Evolutionary conservation across 1,140 invertebrate species (phyloP).

Genomic region (Pachypsylla venusta): DNA sequence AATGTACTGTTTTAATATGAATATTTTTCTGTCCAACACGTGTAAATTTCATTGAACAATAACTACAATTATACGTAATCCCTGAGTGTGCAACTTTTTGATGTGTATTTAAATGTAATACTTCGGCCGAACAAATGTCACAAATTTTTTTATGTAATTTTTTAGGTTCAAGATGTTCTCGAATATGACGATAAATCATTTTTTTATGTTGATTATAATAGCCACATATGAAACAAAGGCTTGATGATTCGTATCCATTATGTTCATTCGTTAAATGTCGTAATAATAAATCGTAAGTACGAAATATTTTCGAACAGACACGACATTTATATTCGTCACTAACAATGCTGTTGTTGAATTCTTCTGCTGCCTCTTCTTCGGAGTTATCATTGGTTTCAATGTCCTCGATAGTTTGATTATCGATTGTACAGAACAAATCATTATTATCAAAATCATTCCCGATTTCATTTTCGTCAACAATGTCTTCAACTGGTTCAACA

Average conservation of each 20-base stretch:
- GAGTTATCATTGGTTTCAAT: no score
- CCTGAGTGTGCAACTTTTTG: conserved; percentile 1
- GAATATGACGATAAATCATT: neutral
- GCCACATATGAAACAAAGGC: neutral
- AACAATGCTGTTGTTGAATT: no score
- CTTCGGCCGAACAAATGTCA: neutral
- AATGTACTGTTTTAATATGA: neutral
- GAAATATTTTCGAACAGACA: neutral
- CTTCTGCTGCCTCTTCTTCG: no score
- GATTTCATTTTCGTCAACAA: no score
- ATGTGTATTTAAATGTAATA: neutral
- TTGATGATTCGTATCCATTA: neutral
- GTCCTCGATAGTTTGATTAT: no score
- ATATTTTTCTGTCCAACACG: neutral
- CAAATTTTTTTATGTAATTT: neutral
- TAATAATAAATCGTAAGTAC: neutral
- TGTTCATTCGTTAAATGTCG: neutral
- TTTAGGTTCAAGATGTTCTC: neutral
- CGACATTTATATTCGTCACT: no score
- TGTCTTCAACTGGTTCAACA: no score
- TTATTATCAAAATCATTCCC: no score
- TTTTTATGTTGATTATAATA: neutral
- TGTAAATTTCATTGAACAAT: neutral
- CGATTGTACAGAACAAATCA: no score
- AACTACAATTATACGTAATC: neutral